Evolutionary conservation across 2,888 invertebrate genomes (phyloP).

Genomic region (Molanna angustata): DNA sequence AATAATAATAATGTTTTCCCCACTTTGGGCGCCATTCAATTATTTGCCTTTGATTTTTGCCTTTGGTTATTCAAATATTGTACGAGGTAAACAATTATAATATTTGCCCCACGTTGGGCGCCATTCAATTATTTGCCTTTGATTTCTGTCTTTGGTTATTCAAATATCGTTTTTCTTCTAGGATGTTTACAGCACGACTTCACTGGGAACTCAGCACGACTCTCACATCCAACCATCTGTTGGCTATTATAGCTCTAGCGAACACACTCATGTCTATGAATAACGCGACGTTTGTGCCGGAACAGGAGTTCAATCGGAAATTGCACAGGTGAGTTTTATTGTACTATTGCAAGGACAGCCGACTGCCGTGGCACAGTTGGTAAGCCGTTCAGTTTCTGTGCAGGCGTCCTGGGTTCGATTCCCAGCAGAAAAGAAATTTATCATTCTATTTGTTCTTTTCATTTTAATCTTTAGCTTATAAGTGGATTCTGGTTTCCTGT

Average conservation of each 20-base stretch:
- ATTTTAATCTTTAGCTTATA: background rate
- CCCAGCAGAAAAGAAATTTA: too few species aligned
- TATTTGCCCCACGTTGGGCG: background rate
- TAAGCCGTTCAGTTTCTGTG: background rate
- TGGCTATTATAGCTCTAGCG: slow-evolving; percentile 91
- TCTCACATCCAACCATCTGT: slow-evolving; percentile 91
- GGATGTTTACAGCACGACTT: slow-evolving; percentile 78
- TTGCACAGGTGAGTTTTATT: slow-evolving; percentile 58
- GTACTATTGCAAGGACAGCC: background rate
- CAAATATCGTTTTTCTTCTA: too few species aligned
- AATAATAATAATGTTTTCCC: background rate
- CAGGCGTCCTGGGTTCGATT: background rate
- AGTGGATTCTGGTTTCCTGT: background rate
- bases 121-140: background rate
- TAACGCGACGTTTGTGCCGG: slow-evolving; percentile 89
- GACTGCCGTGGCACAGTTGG: background rate
- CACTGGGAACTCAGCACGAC: slow-evolving; percentile 97
- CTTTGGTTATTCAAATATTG: too few species aligned
- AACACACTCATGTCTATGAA: slow-evolving; percentile 99
- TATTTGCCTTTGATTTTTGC: background rate
- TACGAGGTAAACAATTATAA: background rate
- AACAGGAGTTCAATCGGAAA: slow-evolving; percentile 78
- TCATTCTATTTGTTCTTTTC: background rate
- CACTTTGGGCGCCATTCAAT: background rate
- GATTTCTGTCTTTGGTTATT: slow-evolving; percentile 3